Base-by-base conservation (phyloP, 2,888 invertebrate species). In the Drosophila rubida region DNA sequence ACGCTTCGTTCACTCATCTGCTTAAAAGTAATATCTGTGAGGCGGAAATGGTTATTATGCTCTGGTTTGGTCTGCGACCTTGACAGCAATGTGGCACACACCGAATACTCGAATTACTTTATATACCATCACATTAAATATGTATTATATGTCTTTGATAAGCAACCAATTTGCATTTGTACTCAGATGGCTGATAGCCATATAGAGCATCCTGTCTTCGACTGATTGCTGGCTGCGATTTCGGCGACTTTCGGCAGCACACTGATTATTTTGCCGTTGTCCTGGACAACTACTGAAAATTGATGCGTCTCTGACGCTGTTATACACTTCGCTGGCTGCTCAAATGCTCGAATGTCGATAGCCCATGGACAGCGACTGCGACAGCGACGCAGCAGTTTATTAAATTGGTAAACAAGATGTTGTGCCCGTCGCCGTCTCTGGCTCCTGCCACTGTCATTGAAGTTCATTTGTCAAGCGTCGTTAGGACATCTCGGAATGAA, bases 201-300 rank as follows among this genome's bases (percentile, higher is more conserved):
- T 4, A 6, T 9, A 49, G 39, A 22, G 58, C 22, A 48, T 19
- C 19, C 6, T 7, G 37, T 44, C 44, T 35, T 41, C 54, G 44
- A 8, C 57, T 49, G 57, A 62, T 42, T 41, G 8, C 14, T 30
- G 25, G 25, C 48, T 58, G 1, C 19, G 23, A 65, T 74, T 83
- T 83, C 75, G 65, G 53, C 54, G 59, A 64, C 75, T 75, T 75
- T 60, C 8, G 30, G 39, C 37, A 54, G 51, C 54, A 46, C 58
- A 46, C 49, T 80, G 83, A 82, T 69, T 76, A 73, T 69, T 68
- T 74, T 53, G 66, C 57, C 69, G 81, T 81, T 73, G 73, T 67
- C 85, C 68, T 25, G 72, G 81, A 65, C 87, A 75, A 82, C 82
- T 70, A 77, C 62, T 74, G 85, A 79, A 87, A 87, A 83, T 83